A percentile compares a stretch with the other conserved stretches of the same genome.
These are phyloP conservation scores for Pachypeltis micranthus DNA, from an alignment of 1,140 invertebrate genomes.

Conservation along the genomic window DNA sequence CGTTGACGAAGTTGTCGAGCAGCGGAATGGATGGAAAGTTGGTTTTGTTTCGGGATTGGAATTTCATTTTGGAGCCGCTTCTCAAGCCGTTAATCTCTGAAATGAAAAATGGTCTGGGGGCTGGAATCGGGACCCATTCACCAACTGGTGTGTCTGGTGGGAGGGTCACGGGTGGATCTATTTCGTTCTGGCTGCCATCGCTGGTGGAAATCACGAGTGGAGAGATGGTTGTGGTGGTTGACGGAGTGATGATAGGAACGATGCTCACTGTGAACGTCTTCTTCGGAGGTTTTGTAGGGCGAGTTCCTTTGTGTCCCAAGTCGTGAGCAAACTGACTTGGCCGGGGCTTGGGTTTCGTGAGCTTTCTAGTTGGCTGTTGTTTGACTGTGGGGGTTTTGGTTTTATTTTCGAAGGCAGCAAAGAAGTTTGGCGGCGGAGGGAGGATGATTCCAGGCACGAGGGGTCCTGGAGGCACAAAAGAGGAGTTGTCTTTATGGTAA, in stretches of 20 bases:
- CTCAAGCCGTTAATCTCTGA: slow-evolving; percentile 20
- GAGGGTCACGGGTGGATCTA: slow-evolving; percentile 7
- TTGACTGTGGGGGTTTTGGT: neutral
- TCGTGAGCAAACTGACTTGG: slow-evolving; percentile 22
- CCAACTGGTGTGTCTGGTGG: slow-evolving; percentile 18
- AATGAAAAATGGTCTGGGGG: slow-evolving; percentile 27
- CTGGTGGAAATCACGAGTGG: slow-evolving; percentile 13
- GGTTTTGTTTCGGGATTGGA: neutral
- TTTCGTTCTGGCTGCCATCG: slow-evolving; percentile 17
- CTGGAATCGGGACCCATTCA: slow-evolving; percentile 29
- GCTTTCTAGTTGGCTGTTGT: slow-evolving; percentile 23
- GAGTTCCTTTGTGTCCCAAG: slow-evolving; percentile 21
- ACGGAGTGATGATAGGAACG: slow-evolving; percentile 34
- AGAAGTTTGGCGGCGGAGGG: slow-evolving; percentile 76
- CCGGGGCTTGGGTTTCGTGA: slow-evolving; percentile 22
- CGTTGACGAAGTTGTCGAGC: neutral
- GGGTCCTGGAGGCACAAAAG: slow-evolving; percentile 65
- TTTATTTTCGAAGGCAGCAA: slow-evolving; percentile 46
- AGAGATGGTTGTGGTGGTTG: slow-evolving; percentile 13
- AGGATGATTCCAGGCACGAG: slow-evolving; percentile 75
- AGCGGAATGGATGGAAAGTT: neutral
- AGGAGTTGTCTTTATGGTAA: slow-evolving; percentile 63
- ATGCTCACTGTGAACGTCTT: slow-evolving; percentile 26
- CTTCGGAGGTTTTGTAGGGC: slow-evolving; percentile 20
- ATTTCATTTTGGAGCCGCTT: neutral